A percentile compares a stretch with the other conserved stretches of the same genome.
Evolutionary conservation across 2,888 invertebrate species (phyloP).

Genomic region (Leucophenga montana): DNA sequence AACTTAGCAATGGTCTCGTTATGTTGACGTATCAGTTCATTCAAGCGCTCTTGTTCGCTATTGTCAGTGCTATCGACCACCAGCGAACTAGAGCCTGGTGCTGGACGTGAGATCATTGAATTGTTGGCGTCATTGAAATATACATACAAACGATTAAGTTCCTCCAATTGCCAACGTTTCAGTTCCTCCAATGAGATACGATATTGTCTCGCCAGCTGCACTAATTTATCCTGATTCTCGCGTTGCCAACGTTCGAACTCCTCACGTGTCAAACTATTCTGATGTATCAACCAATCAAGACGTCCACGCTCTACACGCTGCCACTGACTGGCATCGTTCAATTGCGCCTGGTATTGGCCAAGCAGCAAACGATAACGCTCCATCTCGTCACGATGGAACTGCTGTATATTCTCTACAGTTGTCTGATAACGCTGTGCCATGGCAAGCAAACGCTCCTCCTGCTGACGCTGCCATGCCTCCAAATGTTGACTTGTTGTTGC

Average conservation of each 20-base stretch:
- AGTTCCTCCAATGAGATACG: constrained; percentile 61
- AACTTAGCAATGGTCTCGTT: constrained; percentile 67
- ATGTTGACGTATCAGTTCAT: constrained; percentile 66
- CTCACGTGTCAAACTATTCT: constrained; percentile 64
- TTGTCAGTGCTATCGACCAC: constrained; percentile 44
- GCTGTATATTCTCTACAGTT: constrained; percentile 60
- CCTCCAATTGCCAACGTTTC: constrained; percentile 67
- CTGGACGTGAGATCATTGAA: constrained; percentile 52
- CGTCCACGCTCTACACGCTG: constrained; percentile 66
- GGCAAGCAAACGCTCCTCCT: constrained; percentile 66
- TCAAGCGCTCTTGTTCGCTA: constrained; percentile 63
- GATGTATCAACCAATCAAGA: constrained; percentile 70
- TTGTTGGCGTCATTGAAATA: constrained; percentile 65
- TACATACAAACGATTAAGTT: constrained; percentile 62
- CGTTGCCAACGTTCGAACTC: constrained; percentile 69
- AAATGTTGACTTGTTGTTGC: constrained; percentile 54
- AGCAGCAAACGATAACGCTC: constrained; percentile 60
- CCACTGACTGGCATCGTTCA: constrained; percentile 61
- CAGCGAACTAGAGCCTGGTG: constrained; percentile 48
- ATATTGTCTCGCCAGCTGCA: constrained; percentile 57
- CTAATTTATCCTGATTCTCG: constrained; percentile 60
- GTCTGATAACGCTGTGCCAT: constrained; percentile 63
- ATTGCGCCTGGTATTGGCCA: constrained; percentile 61
- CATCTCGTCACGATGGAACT: constrained; percentile 68
- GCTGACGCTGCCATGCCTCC: constrained; percentile 68